Base-by-base conservation (phyloP, 2,113 vertebrate genomes). In the Sialia sialis region DNA sequence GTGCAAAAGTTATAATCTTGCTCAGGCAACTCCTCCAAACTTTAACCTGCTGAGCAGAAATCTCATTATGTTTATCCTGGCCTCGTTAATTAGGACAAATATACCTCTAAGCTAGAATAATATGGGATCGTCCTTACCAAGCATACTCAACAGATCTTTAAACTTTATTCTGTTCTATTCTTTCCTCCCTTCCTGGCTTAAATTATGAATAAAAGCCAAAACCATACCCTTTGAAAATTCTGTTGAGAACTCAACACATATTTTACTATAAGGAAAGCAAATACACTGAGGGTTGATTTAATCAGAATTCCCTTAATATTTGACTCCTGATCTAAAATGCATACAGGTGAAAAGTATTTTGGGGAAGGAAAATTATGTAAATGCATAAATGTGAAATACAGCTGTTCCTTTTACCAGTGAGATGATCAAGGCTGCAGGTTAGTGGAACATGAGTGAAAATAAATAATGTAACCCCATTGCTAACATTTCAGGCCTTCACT, bases 401-500 rank as follows among this genome's bases (percentile, higher is more conserved):
- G 32, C 29, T 29, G 17, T 17, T 80, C 11, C 48, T 74, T 41
- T 80, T 66, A 22, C 39, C 58, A 69, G 16, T 43, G 54, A 91
- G 51, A 39, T 60, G 39, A 22, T 59, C 73, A 51, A 59, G 58
- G 68, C 38, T 84, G 67, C 59, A 81, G 38, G 49, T 36, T 23
- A 55, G 18, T 39, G 27, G 46, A 73, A 63, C 18, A 64, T 67
- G 27, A 59, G n/a, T 46, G 46, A 73, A 80, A 93, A 66, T 66
- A 91, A 94, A 89, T 89, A 70, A 70, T 56, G 43, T 81, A 92
- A 94, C 39, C 6, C 23, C 84, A 10, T 44, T 89, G 69, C 70
- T 87, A 83, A 68, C 34, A 84, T 49, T 69, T 73, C 58, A 46
- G 84, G 26, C 51, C 63, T 94, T 94, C 89, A 66, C 60, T 95